Evolutionary conservation across 2,888 invertebrate genomes (phyloP).

Genomic region (Acronicta alni): DNA sequence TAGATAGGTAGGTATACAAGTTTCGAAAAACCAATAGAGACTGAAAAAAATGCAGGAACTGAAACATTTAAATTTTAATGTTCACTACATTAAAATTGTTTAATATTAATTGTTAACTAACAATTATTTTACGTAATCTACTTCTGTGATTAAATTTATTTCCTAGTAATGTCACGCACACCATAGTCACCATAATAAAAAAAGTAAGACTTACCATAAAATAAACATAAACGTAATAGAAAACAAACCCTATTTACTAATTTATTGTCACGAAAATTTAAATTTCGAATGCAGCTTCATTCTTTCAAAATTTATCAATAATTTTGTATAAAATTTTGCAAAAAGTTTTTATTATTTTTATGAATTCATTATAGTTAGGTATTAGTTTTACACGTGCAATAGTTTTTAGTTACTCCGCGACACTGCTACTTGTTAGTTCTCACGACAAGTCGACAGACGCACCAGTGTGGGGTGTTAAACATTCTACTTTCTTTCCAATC

Average conservation of each 20-base stretch:
- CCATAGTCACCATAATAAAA: conserved; percentile 12
- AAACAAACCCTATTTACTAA: conserved; percentile 34
- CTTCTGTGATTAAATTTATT: too few relatives aligned
- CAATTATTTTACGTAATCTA: too few relatives aligned
- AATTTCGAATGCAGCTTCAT: conserved; percentile 31
- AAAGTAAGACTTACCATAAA: conserved; percentile 31
- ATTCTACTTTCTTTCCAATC: conserved; percentile 69
- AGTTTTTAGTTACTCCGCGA: conserved; percentile 72
- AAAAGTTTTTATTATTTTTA: conserved; percentile 18
- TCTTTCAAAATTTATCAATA: conserved; percentile 5
- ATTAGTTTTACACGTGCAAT: conserved; percentile 69
- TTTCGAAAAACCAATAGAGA: too few relatives aligned
- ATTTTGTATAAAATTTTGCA: conserved; percentile 3
- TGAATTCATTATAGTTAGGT: background rate
- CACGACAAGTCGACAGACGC: conserved; percentile 63
- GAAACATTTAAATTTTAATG: too few relatives aligned
- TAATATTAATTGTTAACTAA: too few relatives aligned
- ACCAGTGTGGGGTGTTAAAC: conserved; percentile 70
- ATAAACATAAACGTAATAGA: conserved; percentile 23
- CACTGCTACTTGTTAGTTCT: conserved; percentile 67
- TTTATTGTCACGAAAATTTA: conserved; percentile 35
- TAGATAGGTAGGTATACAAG: too few relatives aligned
- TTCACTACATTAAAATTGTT: too few relatives aligned
- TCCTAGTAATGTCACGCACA: conserved; percentile 34
- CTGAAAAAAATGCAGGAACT: too few relatives aligned